Conservation (phyloP, 2,888 invertebrate species). For the Hofmannophila pseudospretella region DNA sequence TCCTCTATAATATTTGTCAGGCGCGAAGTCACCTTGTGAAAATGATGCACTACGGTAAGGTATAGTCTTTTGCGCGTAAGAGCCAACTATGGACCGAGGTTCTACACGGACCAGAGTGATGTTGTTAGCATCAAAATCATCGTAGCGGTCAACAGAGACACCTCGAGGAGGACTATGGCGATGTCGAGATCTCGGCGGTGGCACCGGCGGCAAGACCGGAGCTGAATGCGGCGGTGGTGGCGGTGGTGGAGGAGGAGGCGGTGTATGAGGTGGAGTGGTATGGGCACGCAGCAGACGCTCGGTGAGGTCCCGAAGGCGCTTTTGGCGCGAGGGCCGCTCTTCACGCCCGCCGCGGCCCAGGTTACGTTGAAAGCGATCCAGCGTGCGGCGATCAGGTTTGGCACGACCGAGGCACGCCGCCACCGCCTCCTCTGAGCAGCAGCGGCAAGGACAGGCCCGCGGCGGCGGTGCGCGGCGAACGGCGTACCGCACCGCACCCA, state of each 20-base stretch:
- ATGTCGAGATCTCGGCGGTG: constrained; percentile 72
- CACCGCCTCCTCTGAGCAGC: constrained; percentile 76
- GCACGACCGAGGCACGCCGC: constrained; percentile 74
- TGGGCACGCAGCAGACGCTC: constrained; percentile 83
- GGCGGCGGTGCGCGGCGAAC: constrained; percentile 81
- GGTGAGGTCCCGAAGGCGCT: constrained; percentile 88
- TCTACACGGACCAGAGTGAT: constrained; percentile 77
- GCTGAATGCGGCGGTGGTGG: constrained; percentile 66
- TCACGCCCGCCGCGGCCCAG: constrained; percentile 79
- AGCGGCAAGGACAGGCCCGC: constrained; percentile 76
- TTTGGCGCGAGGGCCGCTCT: constrained; percentile 76
- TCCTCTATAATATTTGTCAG: constrained; percentile 69
- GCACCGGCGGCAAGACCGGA: constrained; percentile 77
- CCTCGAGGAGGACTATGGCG: constrained; percentile 72
- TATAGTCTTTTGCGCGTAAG: constrained; percentile 81
- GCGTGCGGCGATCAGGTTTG: constrained; percentile 80
- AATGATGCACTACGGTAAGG: constrained; percentile 92
- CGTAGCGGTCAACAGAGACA: constrained; percentile 64
- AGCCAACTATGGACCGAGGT: constrained; percentile 78
- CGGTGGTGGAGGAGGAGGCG: constrained; percentile 56
- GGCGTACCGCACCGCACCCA: constrained; percentile 85
- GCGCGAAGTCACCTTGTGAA: constrained; percentile 89
- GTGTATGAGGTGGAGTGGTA: constrained; percentile 32
- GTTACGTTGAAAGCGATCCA: constrained; percentile 90
- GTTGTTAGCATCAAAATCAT: constrained; percentile 67